phyloP scores from a whole-genome alignment of 2,797 vertebrate species.

The Salmo trutta region DNA sequence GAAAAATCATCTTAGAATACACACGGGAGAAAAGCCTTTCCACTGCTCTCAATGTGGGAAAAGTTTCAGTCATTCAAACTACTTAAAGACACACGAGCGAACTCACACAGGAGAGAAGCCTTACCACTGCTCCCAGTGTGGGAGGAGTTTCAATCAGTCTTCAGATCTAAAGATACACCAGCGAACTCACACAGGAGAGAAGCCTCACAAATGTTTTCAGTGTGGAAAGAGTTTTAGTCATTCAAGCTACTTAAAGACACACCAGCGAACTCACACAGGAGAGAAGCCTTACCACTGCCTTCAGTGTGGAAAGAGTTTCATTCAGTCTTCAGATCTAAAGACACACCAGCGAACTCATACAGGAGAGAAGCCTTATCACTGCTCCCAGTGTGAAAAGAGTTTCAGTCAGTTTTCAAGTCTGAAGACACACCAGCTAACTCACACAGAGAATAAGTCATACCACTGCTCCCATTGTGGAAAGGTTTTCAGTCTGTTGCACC shows the following conservation, averaged over 20 bases:
- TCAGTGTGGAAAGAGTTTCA: neutral
- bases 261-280: neutral
- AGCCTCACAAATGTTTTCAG: neutral
- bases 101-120: neutral
- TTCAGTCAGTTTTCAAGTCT: neutral
- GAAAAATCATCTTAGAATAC: neutral
- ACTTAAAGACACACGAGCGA: neutral
- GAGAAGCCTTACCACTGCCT: constrained; percentile 2
- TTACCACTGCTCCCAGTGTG: neutral
- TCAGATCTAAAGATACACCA: neutral
- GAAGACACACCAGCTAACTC: neutral
- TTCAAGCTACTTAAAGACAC: neutral
- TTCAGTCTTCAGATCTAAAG: neutral
- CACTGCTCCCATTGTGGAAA: constrained; percentile 2
- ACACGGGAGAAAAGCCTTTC: neutral
- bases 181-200: neutral
- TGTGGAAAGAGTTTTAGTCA: constrained; percentile 2
- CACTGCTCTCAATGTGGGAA: neutral
- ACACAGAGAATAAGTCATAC: neutral
- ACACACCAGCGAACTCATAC: neutral
- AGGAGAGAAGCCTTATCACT: neutral
- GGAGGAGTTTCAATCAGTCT: neutral
- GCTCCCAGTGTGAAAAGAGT: neutral
- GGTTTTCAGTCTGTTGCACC: neutral
- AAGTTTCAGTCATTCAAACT: neutral